These are phyloP conservation scores for Drosophila acutilabella DNA, from an alignment of 2,888 invertebrate genomes.

Conservation along the genomic window DNA sequence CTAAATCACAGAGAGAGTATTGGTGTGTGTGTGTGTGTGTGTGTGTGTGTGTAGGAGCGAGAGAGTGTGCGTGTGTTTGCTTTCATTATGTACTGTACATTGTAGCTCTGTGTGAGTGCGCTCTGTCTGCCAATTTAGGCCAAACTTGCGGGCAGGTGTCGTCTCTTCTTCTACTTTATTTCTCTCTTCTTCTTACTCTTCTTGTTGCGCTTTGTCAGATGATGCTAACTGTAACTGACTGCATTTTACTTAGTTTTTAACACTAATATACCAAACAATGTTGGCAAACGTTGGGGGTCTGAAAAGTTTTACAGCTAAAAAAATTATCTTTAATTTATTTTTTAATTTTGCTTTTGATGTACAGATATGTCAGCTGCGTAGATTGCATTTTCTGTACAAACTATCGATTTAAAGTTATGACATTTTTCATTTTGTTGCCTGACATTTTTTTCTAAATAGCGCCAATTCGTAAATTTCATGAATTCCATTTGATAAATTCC, in stretches of 20 bases:
- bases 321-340: no score
- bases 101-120: constrained; percentile 30
- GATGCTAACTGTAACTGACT: constrained; percentile 38
- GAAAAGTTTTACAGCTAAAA: no score
- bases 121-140: constrained; percentile 53
- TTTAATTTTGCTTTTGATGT: no score
- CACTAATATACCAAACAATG: no score
- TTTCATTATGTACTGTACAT: constrained; percentile 55
- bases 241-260: constrained; percentile 17
- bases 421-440: no score
- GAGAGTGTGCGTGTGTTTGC: constrained; percentile 16
- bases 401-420: no score
- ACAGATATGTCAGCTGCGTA: no score
- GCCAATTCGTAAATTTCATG: no score
- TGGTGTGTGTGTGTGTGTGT: constrained; percentile 9
- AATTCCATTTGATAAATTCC: no score
- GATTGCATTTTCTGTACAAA: no score
- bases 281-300: no score
- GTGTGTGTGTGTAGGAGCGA: constrained; percentile 18
- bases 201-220: constrained; percentile 9
- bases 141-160: constrained; percentile 60
- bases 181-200: not conserved
- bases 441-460: no score
- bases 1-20: constrained; percentile 39
- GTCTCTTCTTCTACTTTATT: constrained; percentile 12